Evolutionary conservation across 2,888 invertebrate species (phyloP).

Genomic region (Mythimna albipuncta): DNA sequence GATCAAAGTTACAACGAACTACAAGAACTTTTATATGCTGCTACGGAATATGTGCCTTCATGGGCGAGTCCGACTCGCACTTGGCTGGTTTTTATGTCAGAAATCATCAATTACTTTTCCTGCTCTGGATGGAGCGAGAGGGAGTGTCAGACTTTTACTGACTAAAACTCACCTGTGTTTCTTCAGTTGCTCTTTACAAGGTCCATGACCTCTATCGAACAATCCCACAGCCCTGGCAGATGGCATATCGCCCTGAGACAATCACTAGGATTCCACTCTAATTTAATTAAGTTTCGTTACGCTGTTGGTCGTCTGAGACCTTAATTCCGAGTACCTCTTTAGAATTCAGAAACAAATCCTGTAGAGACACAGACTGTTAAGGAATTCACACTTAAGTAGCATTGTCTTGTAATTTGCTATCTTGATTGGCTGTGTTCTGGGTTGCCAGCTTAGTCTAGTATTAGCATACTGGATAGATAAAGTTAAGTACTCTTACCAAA

Average conservation of each 20-base stretch:
- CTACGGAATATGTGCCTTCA: no score
- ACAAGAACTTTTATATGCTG: no score
- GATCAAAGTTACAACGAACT: no score
- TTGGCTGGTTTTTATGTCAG: no score
- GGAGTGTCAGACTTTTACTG: no score
- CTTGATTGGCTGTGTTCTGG: slow-evolving; percentile 46
- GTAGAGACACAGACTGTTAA: slow-evolving; percentile 33
- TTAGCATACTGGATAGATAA: slow-evolving; percentile 52
- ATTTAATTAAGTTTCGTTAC: not conserved
- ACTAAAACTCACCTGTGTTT: no score
- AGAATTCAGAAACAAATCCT: slow-evolving; percentile 39
- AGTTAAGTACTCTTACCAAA: slow-evolving; percentile 34
- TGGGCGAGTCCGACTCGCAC: no score
- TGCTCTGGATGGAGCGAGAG: no score
- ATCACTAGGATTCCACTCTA: not conserved
- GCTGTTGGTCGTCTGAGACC: slow-evolving; percentile 2
- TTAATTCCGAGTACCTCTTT: slow-evolving; percentile 14
- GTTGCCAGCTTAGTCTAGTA: slow-evolving; percentile 35
- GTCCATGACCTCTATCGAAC: no score
- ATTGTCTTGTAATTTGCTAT: slow-evolving; percentile 56
- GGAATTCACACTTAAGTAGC: slow-evolving; percentile 53
- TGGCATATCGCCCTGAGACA: not conserved
- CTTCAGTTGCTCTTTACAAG: no score
- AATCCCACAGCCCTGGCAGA: no score
- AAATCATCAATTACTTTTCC: no score